phyloP scores from a whole-genome alignment of 2,797 vertebrate genomes.

The Margarornis squamiger region DNA sequence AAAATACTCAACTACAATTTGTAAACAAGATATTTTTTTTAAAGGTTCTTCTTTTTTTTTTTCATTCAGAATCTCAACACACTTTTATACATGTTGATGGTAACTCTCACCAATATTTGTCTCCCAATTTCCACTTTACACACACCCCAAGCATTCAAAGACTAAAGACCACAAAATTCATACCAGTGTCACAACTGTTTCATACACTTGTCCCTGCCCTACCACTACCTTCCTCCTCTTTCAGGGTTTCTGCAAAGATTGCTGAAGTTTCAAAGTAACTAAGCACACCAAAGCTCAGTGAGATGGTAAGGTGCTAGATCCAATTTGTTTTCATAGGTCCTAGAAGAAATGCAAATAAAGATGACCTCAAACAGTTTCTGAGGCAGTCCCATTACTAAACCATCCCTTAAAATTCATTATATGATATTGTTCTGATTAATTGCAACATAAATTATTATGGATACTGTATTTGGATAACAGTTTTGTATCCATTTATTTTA shows the following conservation, averaged over 20 bases:
- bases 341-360: neutral
- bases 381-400: neutral
- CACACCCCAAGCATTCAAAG: neutral
- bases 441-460: neutral
- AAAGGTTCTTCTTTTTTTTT: neutral
- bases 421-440: neutral
- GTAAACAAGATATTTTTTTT: neutral
- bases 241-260: neutral
- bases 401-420: neutral
- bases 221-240: neutral
- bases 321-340: neutral
- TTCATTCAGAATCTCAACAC: neutral
- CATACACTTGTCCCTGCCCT: neutral
- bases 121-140: constrained; percentile 28
- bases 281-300: neutral
- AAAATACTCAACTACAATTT: neutral
- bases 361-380: neutral
- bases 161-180: neutral
- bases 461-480: neutral
- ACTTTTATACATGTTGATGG: neutral
- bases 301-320: neutral
- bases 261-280: neutral
- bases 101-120: constrained; percentile 11
- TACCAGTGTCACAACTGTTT: neutral
- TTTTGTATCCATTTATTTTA: neutral